phyloP scores from a whole-genome alignment of 2,888 invertebrate species.

The Danaus chrysippus region DNA sequence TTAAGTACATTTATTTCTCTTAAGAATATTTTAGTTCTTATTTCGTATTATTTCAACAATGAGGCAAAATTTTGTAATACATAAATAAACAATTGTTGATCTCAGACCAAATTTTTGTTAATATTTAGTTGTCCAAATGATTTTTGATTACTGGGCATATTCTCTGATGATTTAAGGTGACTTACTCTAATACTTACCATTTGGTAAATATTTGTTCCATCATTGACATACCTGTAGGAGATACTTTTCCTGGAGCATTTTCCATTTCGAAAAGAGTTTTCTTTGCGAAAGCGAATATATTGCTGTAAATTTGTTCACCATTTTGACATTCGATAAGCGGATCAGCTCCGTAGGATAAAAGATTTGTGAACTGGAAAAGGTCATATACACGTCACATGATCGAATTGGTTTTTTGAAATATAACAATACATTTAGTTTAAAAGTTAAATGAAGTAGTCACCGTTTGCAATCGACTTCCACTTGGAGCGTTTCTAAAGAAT shows the following conservation, averaged over 20 bases:
- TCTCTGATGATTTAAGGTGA: too few species aligned
- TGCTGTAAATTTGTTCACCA: conserved; percentile 44
- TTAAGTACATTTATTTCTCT: too few species aligned
- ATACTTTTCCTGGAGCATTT: conserved; percentile 24
- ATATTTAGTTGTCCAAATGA: too few species aligned
- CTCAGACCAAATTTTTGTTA: too few species aligned
- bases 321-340: conserved; percentile 55
- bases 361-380: conserved; percentile 53
- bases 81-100: too few species aligned
- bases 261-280: conserved; percentile 35
- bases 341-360: conserved; percentile 60
- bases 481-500: conserved; percentile 46
- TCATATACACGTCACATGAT: neutral
- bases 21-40: too few species aligned
- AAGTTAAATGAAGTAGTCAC: conserved; percentile 36
- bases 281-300: conserved; percentile 54
- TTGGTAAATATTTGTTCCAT: too few species aligned
- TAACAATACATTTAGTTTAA: neutral
- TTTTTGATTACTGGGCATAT: too few species aligned
- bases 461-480: conserved; percentile 45
- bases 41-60: too few species aligned
- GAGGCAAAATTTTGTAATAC: too few species aligned
- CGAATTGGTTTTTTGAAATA: neutral
- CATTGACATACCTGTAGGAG: conserved; percentile 16
- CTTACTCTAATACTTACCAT: too few species aligned